Evolutionary conservation across 2,113 vertebrate genomes (phyloP).

Genomic region (Noturus placidus): DNA sequence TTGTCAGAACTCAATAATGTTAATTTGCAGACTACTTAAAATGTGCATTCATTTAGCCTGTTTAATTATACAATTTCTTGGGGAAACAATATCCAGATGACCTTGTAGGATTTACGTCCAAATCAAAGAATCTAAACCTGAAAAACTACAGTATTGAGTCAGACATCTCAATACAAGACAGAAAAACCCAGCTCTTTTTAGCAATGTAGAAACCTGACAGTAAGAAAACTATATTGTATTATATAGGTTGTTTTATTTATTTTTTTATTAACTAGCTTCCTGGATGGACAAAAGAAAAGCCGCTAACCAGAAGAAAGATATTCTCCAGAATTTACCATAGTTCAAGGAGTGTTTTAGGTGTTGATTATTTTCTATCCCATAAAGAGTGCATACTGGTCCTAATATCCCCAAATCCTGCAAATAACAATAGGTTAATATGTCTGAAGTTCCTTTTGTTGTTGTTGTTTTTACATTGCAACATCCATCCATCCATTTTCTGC

Average conservation of each 20-base stretch:
- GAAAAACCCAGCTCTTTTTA: background rate
- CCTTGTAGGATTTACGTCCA: background rate
- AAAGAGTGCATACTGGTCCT: background rate
- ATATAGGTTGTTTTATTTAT: conserved; percentile 25
- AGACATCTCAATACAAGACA: background rate
- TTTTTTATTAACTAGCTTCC: conserved; percentile 31
- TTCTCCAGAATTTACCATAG: background rate
- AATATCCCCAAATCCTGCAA: background rate
- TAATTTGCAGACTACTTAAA: background rate
- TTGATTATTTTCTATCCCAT: background rate
- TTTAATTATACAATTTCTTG: background rate
- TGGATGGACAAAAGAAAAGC: background rate
- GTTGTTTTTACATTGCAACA: no score
- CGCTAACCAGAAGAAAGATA: background rate
- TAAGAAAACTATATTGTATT: background rate
- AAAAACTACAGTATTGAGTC: background rate
- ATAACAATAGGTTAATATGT: background rate
- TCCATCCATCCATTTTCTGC: no score
- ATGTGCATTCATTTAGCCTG: background rate
- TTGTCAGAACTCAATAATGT: background rate
- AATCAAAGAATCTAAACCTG: background rate
- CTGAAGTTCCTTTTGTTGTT: no score
- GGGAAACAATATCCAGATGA: background rate
- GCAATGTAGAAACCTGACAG: background rate
- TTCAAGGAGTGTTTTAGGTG: background rate